Percentiles rank a stretch among this genome's conserved stretches.
These are phyloP conservation scores for Norana najaformis DNA, from an alignment of 2,888 invertebrate genomes.

Conservation along the genomic window DNA sequence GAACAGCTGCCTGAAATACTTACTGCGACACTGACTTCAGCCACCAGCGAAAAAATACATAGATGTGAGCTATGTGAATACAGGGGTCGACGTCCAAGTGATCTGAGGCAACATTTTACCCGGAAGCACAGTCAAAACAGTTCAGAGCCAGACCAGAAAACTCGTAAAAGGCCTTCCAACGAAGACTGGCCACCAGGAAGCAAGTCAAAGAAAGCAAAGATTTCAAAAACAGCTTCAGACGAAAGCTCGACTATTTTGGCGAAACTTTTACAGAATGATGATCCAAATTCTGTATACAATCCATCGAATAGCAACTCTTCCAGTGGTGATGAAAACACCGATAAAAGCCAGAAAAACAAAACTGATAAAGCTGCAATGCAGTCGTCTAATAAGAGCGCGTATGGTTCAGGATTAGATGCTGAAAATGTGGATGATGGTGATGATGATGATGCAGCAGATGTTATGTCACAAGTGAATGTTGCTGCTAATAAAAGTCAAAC, in stretches of 20 bases:
- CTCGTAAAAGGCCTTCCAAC: background rate
- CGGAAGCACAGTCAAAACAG: background rate
- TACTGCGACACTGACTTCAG: background rate
- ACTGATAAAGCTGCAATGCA: background rate
- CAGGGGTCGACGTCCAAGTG: conserved; percentile 1
- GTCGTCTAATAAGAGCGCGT: background rate
- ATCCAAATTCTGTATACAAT: conserved; percentile 22
- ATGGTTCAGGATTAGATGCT: background rate
- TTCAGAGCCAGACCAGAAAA: background rate
- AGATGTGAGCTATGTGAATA: background rate
- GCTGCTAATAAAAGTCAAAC: background rate
- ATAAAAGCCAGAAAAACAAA: background rate
- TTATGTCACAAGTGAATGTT: background rate
- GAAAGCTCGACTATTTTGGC: conserved; percentile 10
- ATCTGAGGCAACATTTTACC: background rate
- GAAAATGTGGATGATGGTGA: conserved; percentile 2
- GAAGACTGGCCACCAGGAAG: background rate
- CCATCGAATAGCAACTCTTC: background rate
- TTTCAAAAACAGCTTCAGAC: background rate
- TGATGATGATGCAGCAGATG: conserved; percentile 19
- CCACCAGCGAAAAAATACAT: background rate
- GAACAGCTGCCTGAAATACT: background rate
- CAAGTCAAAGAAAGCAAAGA: background rate
- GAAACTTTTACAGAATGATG: background rate
- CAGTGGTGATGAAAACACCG: background rate